phyloP scores from a whole-genome alignment of 1,140 invertebrate genomes.

The Tribolium madens region DNA sequence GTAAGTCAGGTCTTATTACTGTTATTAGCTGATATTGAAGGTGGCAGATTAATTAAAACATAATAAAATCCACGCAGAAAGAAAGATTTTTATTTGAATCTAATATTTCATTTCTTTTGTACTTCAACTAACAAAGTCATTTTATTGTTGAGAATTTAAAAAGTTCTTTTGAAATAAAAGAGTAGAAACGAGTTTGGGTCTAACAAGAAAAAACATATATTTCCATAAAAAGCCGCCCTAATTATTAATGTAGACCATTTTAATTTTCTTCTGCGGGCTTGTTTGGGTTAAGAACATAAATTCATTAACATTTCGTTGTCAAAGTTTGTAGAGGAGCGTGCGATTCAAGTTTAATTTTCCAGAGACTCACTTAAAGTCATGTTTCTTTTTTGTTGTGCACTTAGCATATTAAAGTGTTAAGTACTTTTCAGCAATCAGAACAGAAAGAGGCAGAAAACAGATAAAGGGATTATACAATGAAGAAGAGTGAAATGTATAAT shows the following conservation, averaged over 20 bases:
- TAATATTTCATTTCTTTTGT: background rate
- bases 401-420: slow-evolving; percentile 44
- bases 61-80: background rate
- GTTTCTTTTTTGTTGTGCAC: slow-evolving; percentile 4
- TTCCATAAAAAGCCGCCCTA: background rate
- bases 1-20: too few relatives aligned
- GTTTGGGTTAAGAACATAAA: slow-evolving; percentile 14
- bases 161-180: background rate
- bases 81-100: background rate
- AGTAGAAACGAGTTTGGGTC: background rate
- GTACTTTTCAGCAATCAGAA: slow-evolving; percentile 18
- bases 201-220: background rate
- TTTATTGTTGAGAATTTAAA: background rate
- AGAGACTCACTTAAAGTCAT: slow-evolving; percentile 6
- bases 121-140: background rate
- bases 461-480: slow-evolving; percentile 12
- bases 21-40: too few relatives aligned
- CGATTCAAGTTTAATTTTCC: slow-evolving; percentile 35
- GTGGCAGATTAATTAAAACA: background rate
- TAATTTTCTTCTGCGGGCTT: slow-evolving; percentile 21
- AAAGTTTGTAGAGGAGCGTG: slow-evolving; percentile 12
- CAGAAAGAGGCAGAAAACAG: slow-evolving; percentile 21
- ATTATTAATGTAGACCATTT: slow-evolving; percentile 5
- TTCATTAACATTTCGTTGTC: slow-evolving; percentile 32
- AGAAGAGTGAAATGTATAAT: slow-evolving; percentile 18